Evolutionary conservation across 2,113 vertebrate genomes (phyloP), one percentile per base, ranked within the genome.

Genomic region (Pseudolaguvia tuberculata): DNA sequence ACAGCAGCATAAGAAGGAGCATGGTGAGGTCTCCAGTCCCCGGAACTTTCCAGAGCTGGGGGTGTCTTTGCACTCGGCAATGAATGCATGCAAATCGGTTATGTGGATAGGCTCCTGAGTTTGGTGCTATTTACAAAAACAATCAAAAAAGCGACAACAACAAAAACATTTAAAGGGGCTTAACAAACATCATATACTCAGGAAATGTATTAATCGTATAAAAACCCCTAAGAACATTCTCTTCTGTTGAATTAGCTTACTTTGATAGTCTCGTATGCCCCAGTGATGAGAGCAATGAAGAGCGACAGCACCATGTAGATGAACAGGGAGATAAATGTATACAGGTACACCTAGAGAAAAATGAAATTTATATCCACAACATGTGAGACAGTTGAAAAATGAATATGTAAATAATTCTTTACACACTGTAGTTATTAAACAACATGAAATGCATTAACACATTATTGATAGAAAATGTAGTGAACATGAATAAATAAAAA

Each of bases 221-320:
- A n/a, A n/a, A n/a, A n/a, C n/a, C n/a, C n/a, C n/a, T n/a, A n/a
- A n/a, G n/a, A n/a, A n/a, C n/a, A n/a, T n/a, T n/a, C 21, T 14
- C 13, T 70, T n/a, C 27, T 4, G 35, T 61, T 8, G 3, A 2
- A n/a, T n/a, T 18, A 63, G 71, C 72, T 52, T 78, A 97, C 96
- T 95, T 96, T 98, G 83, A 98, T 96, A 83, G 92, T 93, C 84
- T 98, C 95, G 0, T 97, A 98, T 62, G 95, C 94, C 5, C 96
- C 96, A 0, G 96, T 98, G 92, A 98, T 98, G 83, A 98, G 94
- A 0, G 96, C 96, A 1, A 98, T 97, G 84, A 98, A 98, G 81
- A 98, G 93, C 12, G 96, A 98, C 73, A 98, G 92, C 78, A 98
- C 96, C 96, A 98, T 96, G 90, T 96, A 98, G 88, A 98, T 97